A percentile compares a stretch with the other conserved stretches of the same genome.
These are phyloP conservation scores for Seira ritae DNA, from an alignment of 2,888 invertebrate genomes.

Conservation along the genomic window DNA sequence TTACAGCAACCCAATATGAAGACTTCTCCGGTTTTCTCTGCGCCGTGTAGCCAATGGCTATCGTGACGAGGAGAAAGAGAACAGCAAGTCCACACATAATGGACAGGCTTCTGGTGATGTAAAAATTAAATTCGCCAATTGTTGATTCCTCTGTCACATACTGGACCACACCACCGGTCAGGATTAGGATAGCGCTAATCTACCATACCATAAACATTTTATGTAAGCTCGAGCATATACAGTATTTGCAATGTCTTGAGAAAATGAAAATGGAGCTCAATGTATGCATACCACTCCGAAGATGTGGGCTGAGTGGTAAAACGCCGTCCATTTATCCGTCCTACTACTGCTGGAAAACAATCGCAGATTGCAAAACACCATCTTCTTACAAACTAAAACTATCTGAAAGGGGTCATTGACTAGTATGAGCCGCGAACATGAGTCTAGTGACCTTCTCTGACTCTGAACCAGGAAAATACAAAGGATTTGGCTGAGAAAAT, in stretches of 20 bases:
- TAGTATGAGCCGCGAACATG: no score
- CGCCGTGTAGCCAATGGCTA: constrained; percentile 26
- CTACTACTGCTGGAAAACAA: no score
- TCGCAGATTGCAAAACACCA: no score
- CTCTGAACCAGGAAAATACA: no score
- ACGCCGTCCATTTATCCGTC: no score
- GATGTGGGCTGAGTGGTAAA: no score
- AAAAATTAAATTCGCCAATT: constrained; percentile 18
- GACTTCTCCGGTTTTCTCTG: constrained; percentile 21
- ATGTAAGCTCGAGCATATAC: no score
- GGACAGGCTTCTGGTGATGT: not conserved
- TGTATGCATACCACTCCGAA: constrained; percentile 13
- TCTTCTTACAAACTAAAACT: no score
- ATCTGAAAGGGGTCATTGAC: no score
- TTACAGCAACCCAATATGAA: constrained; percentile 33
- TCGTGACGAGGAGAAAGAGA: not conserved
- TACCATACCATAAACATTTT: no score
- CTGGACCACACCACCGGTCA: not conserved
- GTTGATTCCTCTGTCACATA: not conserved
- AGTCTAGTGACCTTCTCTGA: no score
- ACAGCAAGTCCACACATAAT: constrained; percentile 18
- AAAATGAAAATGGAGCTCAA: not conserved
- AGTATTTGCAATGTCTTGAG: not conserved
- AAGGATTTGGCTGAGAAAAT: no score
- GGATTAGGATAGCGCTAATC: not conserved